A percentile compares a stretch with the other conserved stretches of the same genome.
These are phyloP conservation scores for Crypturellus undulatus DNA, from an alignment of 2,113 vertebrate genomes.

Conservation along the genomic window DNA sequence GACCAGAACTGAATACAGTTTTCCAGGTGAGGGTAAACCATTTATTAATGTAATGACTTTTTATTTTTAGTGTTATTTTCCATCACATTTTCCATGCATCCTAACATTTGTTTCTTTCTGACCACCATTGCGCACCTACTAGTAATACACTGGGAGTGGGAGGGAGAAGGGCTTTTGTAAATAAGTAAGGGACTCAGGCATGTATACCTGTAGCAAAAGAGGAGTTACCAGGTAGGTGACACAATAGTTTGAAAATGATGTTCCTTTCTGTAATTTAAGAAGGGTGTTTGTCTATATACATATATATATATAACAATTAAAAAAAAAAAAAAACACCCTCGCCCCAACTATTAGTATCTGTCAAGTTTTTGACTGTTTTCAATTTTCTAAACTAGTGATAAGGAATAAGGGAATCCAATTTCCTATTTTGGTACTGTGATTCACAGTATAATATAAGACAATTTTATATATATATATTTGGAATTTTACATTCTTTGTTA, in stretches of 20 bases:
- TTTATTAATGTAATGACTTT: conserved; percentile 6
- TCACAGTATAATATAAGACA: fast-evolving
- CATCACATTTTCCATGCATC: background rate
- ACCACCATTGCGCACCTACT: background rate
- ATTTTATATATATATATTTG: background rate
- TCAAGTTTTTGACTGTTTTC: background rate
- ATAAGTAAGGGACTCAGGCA: background rate
- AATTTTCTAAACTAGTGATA: background rate
- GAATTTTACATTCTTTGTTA: background rate
- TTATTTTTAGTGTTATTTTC: conserved; percentile 23
- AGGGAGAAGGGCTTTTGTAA: background rate
- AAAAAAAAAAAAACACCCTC: background rate
- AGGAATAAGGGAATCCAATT: background rate
- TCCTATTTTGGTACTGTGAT: background rate
- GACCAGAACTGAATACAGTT: conserved; percentile 51
- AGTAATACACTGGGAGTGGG: background rate
- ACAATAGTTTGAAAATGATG: background rate
- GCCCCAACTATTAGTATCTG: background rate
- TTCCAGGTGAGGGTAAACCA: conserved; percentile 46
- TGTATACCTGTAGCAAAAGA: background rate
- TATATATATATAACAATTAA: too few relatives aligned
- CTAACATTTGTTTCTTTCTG: conserved; percentile 2
- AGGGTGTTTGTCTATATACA: too few relatives aligned
- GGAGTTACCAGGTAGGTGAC: background rate
- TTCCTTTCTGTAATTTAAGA: background rate